Evolutionary conservation across 1,140 invertebrate species (phyloP).

Genomic region (Drosophila sproati): DNA sequence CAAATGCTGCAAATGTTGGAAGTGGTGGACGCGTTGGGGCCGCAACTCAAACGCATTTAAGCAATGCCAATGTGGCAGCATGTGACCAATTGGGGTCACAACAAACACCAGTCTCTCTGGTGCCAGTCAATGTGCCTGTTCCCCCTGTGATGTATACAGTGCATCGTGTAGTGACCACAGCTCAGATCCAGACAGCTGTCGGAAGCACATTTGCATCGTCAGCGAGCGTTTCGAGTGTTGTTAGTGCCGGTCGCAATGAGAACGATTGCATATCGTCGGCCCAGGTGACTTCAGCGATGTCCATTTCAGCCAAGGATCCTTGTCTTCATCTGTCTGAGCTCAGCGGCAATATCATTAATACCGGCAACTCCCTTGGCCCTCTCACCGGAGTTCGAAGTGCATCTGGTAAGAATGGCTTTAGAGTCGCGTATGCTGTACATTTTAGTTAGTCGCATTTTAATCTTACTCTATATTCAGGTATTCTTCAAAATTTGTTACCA

Average conservation of each 20-base stretch:
- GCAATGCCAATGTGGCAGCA: constrained; percentile 39
- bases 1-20: constrained; percentile 35
- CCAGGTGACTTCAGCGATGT: constrained; percentile 60
- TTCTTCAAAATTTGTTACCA: constrained; percentile 63
- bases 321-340: constrained; percentile 57
- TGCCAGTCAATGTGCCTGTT: constrained; percentile 59
- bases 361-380: constrained; percentile 53
- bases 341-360: constrained; percentile 64
- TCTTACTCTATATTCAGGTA: constrained; percentile 33
- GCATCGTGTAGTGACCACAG: constrained; percentile 82
- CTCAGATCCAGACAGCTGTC: constrained; percentile 81
- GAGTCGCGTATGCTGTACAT: not conserved
- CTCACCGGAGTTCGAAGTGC: constrained; percentile 55
- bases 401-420: constrained; percentile 45
- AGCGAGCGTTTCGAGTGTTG: constrained; percentile 81
- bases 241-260: constrained; percentile 73
- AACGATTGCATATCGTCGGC: constrained; percentile 63
- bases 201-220: constrained; percentile 81
- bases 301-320: constrained; percentile 49
- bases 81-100: constrained; percentile 59
- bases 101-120: constrained; percentile 55
- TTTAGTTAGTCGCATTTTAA: not conserved
- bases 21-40: constrained; percentile 63
- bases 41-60: constrained; percentile 68
- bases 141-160: constrained; percentile 83